A percentile compares a stretch with the other conserved stretches of the same genome.
Evolutionary conservation across 2,888 invertebrate species (phyloP).

Genomic region (Clostera curtula): DNA sequence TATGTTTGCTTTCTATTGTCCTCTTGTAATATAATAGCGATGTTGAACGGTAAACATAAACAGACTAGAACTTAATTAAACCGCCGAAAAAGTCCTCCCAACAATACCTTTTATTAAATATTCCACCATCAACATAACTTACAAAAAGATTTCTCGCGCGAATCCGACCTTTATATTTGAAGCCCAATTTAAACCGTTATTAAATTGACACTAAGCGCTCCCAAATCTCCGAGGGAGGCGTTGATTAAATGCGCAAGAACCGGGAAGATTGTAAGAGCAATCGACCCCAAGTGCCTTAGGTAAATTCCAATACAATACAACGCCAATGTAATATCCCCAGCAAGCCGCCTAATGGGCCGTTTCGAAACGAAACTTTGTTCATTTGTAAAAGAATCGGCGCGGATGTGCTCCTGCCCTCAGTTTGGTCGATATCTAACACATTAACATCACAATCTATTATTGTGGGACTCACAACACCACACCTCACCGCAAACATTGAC

Average conservation of each 20-base stretch:
- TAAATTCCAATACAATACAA: constrained; percentile 49
- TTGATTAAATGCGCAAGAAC: constrained; percentile 47
- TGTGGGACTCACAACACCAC: constrained; percentile 15
- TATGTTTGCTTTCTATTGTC: constrained; percentile 20
- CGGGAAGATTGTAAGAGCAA: constrained; percentile 25
- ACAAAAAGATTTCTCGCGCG: constrained; percentile 12
- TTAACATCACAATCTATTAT: constrained; percentile 38
- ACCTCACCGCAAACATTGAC: constrained; percentile 37
- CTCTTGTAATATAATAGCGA: constrained; percentile 13
- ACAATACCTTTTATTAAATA: constrained; percentile 16
- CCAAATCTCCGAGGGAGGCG: constrained; percentile 30
- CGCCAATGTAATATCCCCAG: constrained; percentile 43
- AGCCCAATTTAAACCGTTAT: constrained; percentile 39
- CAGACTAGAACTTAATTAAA: constrained; percentile 17
- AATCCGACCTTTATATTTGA: constrained; percentile 32
- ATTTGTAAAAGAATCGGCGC: constrained; percentile 27
- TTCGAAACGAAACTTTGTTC: constrained; percentile 44
- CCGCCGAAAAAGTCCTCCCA: constrained; percentile 12
- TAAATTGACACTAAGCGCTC: constrained; percentile 46
- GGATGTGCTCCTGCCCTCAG: constrained; percentile 16
- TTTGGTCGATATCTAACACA: constrained; percentile 21
- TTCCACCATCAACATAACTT: constrained; percentile 7
- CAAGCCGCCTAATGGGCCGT: constrained; percentile 45
- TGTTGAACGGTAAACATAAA: constrained; percentile 11
- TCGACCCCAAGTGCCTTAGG: constrained; percentile 28